Evolutionary conservation across 2,888 invertebrate species (phyloP).

Genomic region (Tupiocoris notatus): DNA sequence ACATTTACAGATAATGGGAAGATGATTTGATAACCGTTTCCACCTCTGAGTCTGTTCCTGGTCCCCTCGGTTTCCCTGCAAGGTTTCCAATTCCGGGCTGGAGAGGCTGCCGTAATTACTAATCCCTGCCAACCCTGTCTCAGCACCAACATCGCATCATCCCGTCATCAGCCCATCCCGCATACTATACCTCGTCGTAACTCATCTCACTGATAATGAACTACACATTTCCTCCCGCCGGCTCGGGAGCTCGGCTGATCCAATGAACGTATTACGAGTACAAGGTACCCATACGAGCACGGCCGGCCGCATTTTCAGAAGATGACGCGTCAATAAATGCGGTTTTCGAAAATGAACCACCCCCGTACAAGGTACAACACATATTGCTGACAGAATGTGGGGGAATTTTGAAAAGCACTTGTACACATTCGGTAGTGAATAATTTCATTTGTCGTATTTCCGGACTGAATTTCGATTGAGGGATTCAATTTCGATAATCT

Average conservation of each 20-base stretch:
- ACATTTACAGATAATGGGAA: conserved; percentile 43
- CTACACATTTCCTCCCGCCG: conserved; percentile 12
- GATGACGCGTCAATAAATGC: neutral
- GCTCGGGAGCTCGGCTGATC: conserved; percentile 12
- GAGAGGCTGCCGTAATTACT: conserved; percentile 34
- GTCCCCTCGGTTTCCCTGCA: neutral
- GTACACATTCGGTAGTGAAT: too few relatives aligned
- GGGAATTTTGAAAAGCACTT: too few relatives aligned
- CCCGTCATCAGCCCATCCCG: too few relatives aligned
- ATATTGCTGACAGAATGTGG: too few relatives aligned
- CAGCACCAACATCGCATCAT: neutral
- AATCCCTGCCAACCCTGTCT: conserved; percentile 16
- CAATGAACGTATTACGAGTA: conserved; percentile 32
- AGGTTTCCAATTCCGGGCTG: conserved; percentile 22
- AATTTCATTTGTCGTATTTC: too few relatives aligned
- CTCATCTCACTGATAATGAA: conserved; percentile 23
- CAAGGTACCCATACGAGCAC: neutral
- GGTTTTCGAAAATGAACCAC: neutral
- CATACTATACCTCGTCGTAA: neutral
- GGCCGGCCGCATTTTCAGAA: neutral
- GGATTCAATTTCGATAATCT: too few relatives aligned
- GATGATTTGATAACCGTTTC: conserved; percentile 41
- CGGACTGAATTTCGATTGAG: too few relatives aligned
- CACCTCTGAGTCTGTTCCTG: neutral
- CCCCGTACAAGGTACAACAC: too few relatives aligned